Base-by-base conservation (phyloP, 2,113 vertebrate genomes). In the Pteropus alecto region DNA sequence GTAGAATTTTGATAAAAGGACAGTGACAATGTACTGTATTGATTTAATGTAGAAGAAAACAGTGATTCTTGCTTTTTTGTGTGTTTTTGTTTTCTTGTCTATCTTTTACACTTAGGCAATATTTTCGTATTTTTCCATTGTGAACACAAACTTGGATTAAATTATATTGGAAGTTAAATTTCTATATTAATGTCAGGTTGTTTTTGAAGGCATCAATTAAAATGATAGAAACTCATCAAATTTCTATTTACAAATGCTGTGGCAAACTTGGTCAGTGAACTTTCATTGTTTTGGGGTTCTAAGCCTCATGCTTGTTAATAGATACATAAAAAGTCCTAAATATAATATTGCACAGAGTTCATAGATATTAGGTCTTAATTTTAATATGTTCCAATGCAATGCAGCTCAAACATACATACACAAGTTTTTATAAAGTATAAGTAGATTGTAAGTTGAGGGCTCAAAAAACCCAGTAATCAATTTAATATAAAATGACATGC, bases 21-120 rank as follows among this genome's bases (percentile, higher is more conserved):
- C 71, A 98, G 97, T 98, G 98, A 98, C 97, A 98, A 98, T 92
- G 88, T 95, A 73, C 14, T 3, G 28, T 97, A 96, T 97, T 93
- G 96, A 97, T 97, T 98, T 93, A 96, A 94, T 16, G 68, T 48
- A 3, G 26, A 92, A 16, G 71, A 97, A 93, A 97, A 94, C 74
- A 92, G 48, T 13, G 51, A 61, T 95, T 97, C 68, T 90, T 94
- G 79, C n/a, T 18, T 90, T 95, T 54, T 79, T 48, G 1, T n/a
- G 26, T 21, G 8, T 35, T 95, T 73, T 94, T 74, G 71, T 9
- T 6, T 95, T 68, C n/a, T 95, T 13, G 7, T 8, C 13, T 13
- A 35, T 68, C 21, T 5, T 92, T 86, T 84, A 6, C 54, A 76
- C 78, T 94, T 19, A 4, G 96, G 89, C 77, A 51, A 48, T 22